A percentile compares a stretch with the other conserved stretches of the same genome.
Evolutionary conservation across 2,888 invertebrate genomes (phyloP).

Genomic region (Punctoribates punctum): DNA sequence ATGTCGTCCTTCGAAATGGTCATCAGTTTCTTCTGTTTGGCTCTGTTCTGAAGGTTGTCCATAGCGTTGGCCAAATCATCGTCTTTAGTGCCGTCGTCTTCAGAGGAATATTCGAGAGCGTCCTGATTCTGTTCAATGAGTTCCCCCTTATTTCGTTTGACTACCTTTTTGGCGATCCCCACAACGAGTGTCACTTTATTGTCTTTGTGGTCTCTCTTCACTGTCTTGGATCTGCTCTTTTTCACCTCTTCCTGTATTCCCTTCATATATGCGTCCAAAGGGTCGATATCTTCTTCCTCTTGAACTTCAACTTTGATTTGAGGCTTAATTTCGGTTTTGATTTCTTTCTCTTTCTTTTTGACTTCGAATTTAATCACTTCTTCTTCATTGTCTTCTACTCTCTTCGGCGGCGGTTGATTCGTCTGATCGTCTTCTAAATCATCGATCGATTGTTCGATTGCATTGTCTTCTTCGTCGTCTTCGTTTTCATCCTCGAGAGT

Average conservation of each 20-base stretch:
- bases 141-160: conserved; percentile 74
- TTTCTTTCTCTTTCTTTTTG: conserved; percentile 3
- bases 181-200: conserved; percentile 58
- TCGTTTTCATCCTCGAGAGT: conserved; percentile 93
- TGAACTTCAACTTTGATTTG: background rate
- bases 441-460: conserved; percentile 35
- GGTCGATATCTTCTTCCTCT: conserved; percentile 68
- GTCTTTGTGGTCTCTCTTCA: conserved; percentile 44
- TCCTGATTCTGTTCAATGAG: conserved; percentile 99
- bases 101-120: conserved; percentile 91
- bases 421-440: conserved; percentile 44
- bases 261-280: conserved; percentile 96
- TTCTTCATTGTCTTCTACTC: conserved; percentile 49
- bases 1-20: conserved; percentile 86
- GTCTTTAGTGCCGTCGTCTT: conserved; percentile 71
- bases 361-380: conserved; percentile 42
- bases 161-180: conserved; percentile 75
- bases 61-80: conserved; percentile 67
- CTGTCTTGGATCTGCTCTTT: conserved; percentile 54
- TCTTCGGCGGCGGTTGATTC: conserved; percentile 36
- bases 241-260: conserved; percentile 72
- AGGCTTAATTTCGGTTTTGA: conserved; percentile 3
- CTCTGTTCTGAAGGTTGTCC: conserved; percentile 64
- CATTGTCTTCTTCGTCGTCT: conserved; percentile 58
- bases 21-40: conserved; percentile 79